Conservation (phyloP, 35 echinoderm and acorn worm genomes). For the Strongylocentrotus purpuratus region DNA sequence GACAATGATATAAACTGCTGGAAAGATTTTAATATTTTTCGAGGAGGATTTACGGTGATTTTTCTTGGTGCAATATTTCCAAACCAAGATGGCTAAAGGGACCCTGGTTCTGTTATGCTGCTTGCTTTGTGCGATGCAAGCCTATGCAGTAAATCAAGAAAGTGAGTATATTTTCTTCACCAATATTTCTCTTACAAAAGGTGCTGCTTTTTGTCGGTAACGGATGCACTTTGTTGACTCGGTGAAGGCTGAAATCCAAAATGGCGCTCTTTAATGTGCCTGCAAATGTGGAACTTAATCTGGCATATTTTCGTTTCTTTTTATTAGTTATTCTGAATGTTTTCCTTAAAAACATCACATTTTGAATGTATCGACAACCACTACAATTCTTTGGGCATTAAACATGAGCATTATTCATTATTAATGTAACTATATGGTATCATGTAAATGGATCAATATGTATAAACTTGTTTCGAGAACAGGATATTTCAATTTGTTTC, state of each 20-base stretch:
- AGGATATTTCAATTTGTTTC: too few relatives aligned
- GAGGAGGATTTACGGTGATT: neutral
- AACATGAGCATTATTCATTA: too few relatives aligned
- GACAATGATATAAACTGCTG: neutral
- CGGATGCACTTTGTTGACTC: neutral
- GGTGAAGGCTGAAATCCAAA: neutral
- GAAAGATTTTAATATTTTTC: neutral
- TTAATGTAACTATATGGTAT: too few relatives aligned
- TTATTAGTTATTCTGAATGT: too few relatives aligned
- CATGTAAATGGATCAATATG: too few relatives aligned
- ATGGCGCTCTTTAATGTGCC: neutral
- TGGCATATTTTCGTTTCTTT: too few relatives aligned
- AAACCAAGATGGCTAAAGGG: neutral
- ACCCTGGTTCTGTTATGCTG: neutral
- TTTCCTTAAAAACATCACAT: too few relatives aligned
- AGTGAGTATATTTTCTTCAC: neutral
- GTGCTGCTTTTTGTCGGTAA: neutral
- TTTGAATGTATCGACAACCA: too few relatives aligned
- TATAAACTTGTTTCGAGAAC: too few relatives aligned
- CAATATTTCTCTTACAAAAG: neutral
- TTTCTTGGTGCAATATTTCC: neutral
- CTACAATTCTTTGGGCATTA: too few relatives aligned
- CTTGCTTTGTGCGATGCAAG: neutral
- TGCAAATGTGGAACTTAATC: neutral
- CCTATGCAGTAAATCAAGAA: neutral